A percentile compares a stretch with the other conserved stretches of the same genome.
Evolutionary conservation across 2,888 invertebrate genomes (phyloP).

Genomic region (Drosophila nr. perissopoda): DNA sequence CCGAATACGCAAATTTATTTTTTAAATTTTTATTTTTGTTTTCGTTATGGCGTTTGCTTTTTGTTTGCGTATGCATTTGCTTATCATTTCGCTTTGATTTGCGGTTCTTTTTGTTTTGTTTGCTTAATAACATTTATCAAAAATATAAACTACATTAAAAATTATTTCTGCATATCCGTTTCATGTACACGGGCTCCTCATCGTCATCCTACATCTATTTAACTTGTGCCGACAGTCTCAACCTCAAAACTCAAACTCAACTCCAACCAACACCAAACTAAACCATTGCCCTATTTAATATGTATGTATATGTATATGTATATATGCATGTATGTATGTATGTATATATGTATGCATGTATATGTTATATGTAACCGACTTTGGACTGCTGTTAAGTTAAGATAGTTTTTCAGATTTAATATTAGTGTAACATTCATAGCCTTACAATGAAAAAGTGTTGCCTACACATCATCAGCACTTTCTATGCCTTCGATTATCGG

Average conservation of each 20-base stretch:
- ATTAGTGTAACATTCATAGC: constrained; percentile 71
- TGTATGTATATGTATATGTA: constrained; percentile 12
- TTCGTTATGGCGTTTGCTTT: constrained; percentile 26
- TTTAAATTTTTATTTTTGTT: constrained; percentile 1
- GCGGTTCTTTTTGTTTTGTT: constrained; percentile 26
- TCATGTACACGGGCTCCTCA: constrained; percentile 13
- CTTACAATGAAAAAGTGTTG: constrained; percentile 71
- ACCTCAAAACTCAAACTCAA: constrained; percentile 40
- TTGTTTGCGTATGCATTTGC: constrained; percentile 35
- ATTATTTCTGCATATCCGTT: constrained; percentile 52
- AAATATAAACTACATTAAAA: constrained; percentile 83
- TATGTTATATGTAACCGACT: constrained; percentile 35
- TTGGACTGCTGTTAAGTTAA: constrained; percentile 49
- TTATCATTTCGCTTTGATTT: constrained; percentile 48
- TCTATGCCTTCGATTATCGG: constrained; percentile 24
- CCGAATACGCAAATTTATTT: constrained; percentile 21
- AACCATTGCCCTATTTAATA: constrained; percentile 46
- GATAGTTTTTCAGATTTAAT: constrained; percentile 50
- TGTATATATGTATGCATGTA: constrained; percentile 12
- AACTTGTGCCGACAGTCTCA: constrained; percentile 56
- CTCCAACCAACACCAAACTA: constrained; percentile 38
- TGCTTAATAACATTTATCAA: constrained; percentile 83
- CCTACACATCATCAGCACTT: constrained; percentile 36
- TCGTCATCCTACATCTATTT: constrained; percentile 30
- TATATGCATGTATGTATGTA: constrained; percentile 13